Base-by-base conservation (phyloP, 1,140 invertebrate genomes). In the Leguminivora glycinivorella region DNA sequence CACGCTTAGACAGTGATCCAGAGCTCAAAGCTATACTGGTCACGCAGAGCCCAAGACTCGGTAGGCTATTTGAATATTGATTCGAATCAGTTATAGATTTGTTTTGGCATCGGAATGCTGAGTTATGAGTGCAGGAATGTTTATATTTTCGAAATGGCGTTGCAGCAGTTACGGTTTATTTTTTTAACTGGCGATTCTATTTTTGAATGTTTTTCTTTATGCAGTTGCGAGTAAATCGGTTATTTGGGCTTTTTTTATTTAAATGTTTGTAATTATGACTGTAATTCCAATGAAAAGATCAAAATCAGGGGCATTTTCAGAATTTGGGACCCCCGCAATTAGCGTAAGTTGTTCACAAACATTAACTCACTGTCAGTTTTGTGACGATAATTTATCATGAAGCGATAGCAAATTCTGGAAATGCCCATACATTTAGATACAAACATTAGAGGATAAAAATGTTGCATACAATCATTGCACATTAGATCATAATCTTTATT, bases 71-170 rank as follows among this genome's bases (percentile, higher is more conserved):
- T 14, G 34, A 14, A 38, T 6, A 14, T 38, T 24, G 56, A 26
- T 24, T 34, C 25, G 58, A 63, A 63, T 63, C 58, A 19, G 26
- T 17, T 63, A 63, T 63, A 26, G 26, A 63, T 31, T 63, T 63
- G 58, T 63, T 63, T 63, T 63, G 58, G 58, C 58, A 63, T 63
- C 58, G 29, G 58, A n/a, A 63, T 63, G n/a, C 26, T 63, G 58
- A 63, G 58, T 29, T 63, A 63, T 63, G 58, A 29, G 58, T 63
- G 58, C 58, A 31, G 58, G 58, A 63, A 63, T 63, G 26, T 63
- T 63, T 63, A 63, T 63, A 29, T 31, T 31, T 63, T 31, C 58
- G n/a, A 63, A 63, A 60, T 60, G 56, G 25, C 56, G 22, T 22
- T 6, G n/a, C 17, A 9, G 47, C 47, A 52, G 17, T 52, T 19